phyloP scores from a whole-genome alignment of 2,113 vertebrate species.

The Takifugu bimaculatus region DNA sequence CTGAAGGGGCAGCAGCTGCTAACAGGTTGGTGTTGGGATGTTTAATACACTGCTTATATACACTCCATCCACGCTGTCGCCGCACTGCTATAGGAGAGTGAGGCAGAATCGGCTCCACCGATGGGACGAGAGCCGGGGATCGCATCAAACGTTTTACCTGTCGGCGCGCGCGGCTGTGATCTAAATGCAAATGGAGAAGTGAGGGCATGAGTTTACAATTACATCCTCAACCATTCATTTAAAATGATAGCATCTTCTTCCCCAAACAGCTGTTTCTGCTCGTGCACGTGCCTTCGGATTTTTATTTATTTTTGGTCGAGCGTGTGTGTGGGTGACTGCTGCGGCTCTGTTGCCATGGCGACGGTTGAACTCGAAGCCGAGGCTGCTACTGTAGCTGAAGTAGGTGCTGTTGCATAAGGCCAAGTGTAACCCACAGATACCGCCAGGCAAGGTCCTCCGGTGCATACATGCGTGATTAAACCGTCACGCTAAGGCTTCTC shows the following conservation, averaged over 20 bases:
- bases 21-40: slow-evolving; percentile 21
- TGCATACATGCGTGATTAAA: slow-evolving; percentile 20
- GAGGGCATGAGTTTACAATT: slow-evolving; percentile 28
- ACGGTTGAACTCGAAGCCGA: slow-evolving; percentile 64
- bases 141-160: neutral
- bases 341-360: slow-evolving; percentile 64
- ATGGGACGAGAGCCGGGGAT: too few species aligned
- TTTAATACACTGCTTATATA: slow-evolving; percentile 17
- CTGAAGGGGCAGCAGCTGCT: slow-evolving; percentile 41
- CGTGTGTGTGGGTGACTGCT: slow-evolving; percentile 38
- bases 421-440: slow-evolving; percentile 26
- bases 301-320: slow-evolving; percentile 5
- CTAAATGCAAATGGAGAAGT: slow-evolving; percentile 50
- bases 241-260: slow-evolving; percentile 44
- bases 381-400: slow-evolving; percentile 61
- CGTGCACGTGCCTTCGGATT: slow-evolving; percentile 22
- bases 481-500: neutral
- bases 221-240: slow-evolving; percentile 34
- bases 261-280: slow-evolving; percentile 36
- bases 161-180: slow-evolving; percentile 36
- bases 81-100: neutral
- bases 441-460: slow-evolving; percentile 3
- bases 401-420: slow-evolving; percentile 63
- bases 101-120: too few species aligned
- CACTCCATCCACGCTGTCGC: neutral